Evolutionary conservation across 2,797 vertebrate species (phyloP).

Genomic region (Avahi laniger): DNA sequence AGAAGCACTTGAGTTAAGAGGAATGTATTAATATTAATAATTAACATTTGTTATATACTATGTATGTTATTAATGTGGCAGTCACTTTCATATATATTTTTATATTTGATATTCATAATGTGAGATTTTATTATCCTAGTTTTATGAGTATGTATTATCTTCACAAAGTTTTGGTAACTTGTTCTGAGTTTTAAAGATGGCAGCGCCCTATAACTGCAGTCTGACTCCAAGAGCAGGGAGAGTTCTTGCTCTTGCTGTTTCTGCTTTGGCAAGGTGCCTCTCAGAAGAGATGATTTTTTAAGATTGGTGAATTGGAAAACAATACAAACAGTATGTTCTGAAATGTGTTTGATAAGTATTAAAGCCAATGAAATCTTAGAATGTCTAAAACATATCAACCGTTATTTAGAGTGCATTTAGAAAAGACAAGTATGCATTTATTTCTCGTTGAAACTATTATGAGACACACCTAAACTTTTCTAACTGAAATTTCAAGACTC

Average conservation of each 20-base stretch:
- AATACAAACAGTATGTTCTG: not conserved
- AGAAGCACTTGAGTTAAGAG: constrained; percentile 40
- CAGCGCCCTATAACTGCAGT: not conserved
- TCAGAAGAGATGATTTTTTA: not conserved
- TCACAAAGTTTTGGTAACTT: constrained; percentile 10
- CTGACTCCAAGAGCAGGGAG: not conserved
- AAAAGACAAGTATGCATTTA: constrained; percentile 16
- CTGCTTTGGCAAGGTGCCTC: not conserved
- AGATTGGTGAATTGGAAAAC: constrained; percentile 26
- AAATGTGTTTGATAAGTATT: constrained; percentile 25
- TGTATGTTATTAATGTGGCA: constrained; percentile 24
- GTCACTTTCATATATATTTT: constrained; percentile 30
- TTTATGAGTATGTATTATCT: not conserved
- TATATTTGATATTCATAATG: constrained; percentile 21
- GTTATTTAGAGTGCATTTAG: not conserved
- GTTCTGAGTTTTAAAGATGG: constrained; percentile 4
- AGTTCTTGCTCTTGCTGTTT: not conserved
- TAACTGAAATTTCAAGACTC: not conserved
- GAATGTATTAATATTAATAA: not conserved
- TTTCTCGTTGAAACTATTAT: constrained; percentile 18
- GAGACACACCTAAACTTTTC: constrained; percentile 8
- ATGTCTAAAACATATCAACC: not conserved
- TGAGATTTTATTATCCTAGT: constrained; percentile 5
- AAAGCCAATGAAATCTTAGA: not conserved
- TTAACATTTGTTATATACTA: constrained; percentile 38